Evolutionary conservation across 53 echinoderm and acorn worm species (phyloP).

Genomic region (Holothuria leucospilota): DNA sequence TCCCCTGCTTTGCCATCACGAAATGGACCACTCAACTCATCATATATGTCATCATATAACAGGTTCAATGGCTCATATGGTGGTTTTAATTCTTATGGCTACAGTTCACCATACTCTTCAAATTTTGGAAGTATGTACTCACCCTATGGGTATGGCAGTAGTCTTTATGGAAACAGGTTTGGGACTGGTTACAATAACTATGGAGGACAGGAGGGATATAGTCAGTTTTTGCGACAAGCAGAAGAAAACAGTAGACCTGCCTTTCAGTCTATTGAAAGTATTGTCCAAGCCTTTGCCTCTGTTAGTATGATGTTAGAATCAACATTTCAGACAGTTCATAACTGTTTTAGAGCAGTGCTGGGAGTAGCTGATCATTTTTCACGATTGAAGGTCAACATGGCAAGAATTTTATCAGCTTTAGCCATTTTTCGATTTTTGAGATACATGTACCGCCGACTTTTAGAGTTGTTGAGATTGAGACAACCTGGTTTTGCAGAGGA

Average conservation of each 20-base stretch:
- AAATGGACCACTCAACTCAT: neutral
- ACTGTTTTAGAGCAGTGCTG: constrained; percentile 93
- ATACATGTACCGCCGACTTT: constrained; percentile 72
- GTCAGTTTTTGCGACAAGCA: constrained; percentile 84
- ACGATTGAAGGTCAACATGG: constrained; percentile 87
- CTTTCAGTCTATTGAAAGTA: constrained; percentile 97
- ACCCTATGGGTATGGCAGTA: constrained; percentile 56
- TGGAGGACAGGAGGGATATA: constrained; percentile 53
- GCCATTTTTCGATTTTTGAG: constrained; percentile 87
- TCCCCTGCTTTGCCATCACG: constrained; percentile 6
- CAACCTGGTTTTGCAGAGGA: constrained; percentile 81
- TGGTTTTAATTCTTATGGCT: constrained; percentile 13
- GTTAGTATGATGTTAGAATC: constrained; percentile 99
- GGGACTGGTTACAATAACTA: constrained; percentile 47
- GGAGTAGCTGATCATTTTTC: constrained; percentile 98
- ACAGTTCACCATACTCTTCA: constrained; percentile 12
- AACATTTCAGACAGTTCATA: constrained; percentile 93
- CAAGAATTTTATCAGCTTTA: constrained; percentile 83
- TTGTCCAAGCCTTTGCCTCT: constrained; percentile 93
- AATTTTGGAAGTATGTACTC: constrained; percentile 67
- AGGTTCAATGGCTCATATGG: constrained; percentile 5
- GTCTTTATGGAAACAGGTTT: constrained; percentile 54
- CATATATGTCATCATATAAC: constrained; percentile 15
- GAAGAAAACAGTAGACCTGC: constrained; percentile 95
- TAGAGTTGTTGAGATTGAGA: constrained; percentile 74